phyloP scores from a whole-genome alignment of 2,797 vertebrate species.

The Sardinella longiceps region DNA sequence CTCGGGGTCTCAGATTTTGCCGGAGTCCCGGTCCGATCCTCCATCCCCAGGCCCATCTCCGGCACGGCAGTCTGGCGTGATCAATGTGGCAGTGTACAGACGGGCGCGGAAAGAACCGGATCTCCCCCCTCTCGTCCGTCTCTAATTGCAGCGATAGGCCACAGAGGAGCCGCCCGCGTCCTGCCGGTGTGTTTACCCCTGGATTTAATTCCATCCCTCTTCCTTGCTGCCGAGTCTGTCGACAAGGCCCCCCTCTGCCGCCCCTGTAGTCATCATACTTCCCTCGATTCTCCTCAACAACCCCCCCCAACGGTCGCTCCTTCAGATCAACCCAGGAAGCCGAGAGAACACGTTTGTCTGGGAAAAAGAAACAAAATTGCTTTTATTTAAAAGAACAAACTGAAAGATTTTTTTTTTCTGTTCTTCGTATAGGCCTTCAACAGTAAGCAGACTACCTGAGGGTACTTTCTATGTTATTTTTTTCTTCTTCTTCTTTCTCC shows the following conservation, averaged over 20 bases:
- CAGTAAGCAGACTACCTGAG: constrained; percentile 58
- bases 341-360: constrained; percentile 54
- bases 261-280: constrained; percentile 63
- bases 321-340: constrained; percentile 70
- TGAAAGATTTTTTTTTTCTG: constrained; percentile 62
- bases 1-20: constrained; percentile 3
- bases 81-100: constrained; percentile 45
- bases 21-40: background rate
- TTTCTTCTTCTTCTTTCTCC: constrained; percentile 3
- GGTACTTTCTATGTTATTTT: constrained; percentile 41
- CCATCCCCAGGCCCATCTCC: constrained; percentile 31
- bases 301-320: background rate
- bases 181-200: constrained; percentile 60
- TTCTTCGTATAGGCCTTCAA: constrained; percentile 47
- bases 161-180: constrained; percentile 61
- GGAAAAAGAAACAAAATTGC: constrained; percentile 63
- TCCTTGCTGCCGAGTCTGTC: constrained; percentile 52
- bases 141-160: constrained; percentile 62
- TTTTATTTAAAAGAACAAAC: constrained; percentile 70
- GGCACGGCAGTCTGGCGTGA: constrained; percentile 40
- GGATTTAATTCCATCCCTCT: constrained; percentile 64
- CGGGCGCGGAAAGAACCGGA: constrained; percentile 58
- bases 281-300: background rate
- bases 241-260: constrained; percentile 37
- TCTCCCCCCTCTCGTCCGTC: constrained; percentile 35